Evolutionary conservation across 1,140 invertebrate species (phyloP).

Genomic region (Drosophila guanche): DNA sequence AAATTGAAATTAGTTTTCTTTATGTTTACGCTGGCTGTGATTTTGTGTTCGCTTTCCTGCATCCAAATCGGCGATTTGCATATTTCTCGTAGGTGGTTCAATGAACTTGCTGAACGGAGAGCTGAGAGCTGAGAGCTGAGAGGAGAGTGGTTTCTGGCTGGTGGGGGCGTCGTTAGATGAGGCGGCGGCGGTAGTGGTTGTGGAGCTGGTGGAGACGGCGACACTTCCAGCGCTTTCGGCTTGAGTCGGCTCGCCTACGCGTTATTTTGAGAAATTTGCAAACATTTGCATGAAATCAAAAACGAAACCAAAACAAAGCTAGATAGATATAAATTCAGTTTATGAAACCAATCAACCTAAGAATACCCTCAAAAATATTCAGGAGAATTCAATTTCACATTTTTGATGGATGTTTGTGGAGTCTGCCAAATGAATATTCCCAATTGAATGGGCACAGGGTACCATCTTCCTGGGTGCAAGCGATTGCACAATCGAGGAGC

Average conservation of each 20-base stretch:
- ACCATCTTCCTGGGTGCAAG: background rate
- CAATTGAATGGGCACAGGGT: background rate
- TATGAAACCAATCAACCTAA: conserved; percentile 18
- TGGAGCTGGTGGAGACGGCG: conserved; percentile 31
- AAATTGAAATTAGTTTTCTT: conserved; percentile 69
- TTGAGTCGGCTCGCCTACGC: conserved; percentile 65
- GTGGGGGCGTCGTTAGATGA: conserved; percentile 69
- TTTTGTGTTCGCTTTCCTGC: conserved; percentile 48
- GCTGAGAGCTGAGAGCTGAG: conserved; percentile 36
- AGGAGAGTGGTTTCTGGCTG: conserved; percentile 34
- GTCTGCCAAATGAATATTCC: too few relatives aligned
- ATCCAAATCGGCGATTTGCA: conserved; percentile 68
- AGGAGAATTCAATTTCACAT: too few relatives aligned
- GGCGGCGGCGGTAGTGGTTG: conserved; percentile 41
- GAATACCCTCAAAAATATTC: conserved; percentile 19
- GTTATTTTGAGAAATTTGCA: conserved; percentile 78
- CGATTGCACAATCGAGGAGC: conserved; percentile 35
- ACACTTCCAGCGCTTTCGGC: conserved; percentile 62
- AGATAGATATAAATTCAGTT: conserved; percentile 27
- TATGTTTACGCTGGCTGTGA: conserved; percentile 56
- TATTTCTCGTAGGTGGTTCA: conserved; percentile 81
- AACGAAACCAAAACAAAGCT: conserved; percentile 48
- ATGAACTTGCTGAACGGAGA: conserved; percentile 65
- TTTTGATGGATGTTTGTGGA: too few relatives aligned
- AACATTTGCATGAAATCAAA: conserved; percentile 69